Base-by-base conservation (phyloP, 2,797 vertebrate species). In the Lepilemur ruficaudatus region DNA sequence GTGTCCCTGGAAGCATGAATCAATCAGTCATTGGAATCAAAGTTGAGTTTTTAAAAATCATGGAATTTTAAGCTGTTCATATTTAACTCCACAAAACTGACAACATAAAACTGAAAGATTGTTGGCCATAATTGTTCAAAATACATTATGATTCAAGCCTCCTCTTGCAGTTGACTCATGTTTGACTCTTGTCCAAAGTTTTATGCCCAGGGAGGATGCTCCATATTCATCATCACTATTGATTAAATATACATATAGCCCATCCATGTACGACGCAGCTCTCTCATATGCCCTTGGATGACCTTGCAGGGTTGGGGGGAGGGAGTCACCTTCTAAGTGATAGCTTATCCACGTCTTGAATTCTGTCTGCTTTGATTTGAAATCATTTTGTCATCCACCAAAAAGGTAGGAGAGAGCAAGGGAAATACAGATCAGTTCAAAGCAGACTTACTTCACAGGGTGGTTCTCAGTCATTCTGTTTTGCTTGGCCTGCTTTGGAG, bases 401-500 rank as follows among this genome's bases (percentile, higher is more conserved):
- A 75, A 95, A 94, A 57, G 46, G 35, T 81, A 94, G 63, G 30
- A 81, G 70, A 84, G 28, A 59, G 65, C 23, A 93, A 92, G 78
- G 88, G 88, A 96, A 91, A 89, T 63, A 43, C 43, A 73, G 61
- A 91, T 80, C 70, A 93, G 38, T 63, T 73, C 0, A 9, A 72
- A 90, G 52, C 86, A 35, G 59, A 65, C 87, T 96, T 73, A 84
- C 90, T 95, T 96, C 97, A 91, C 89, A 91, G 97, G 82, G 97
- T 5, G 91, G 96, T 57, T 95, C 96, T 65, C 82, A 25, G 28
- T 78, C 43, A 2, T n/a, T 94, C 70, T 96, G 93, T 97, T 97
- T 97, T 46, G 63, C 48, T 97, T 97, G 95, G 94, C 94, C 69
- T 84, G 79, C 88, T 84, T 91, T 41, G 46, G 86, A 79, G 89